Conservation (phyloP, 2,797 vertebrate species). For the Neostethus bicornis region DNA sequence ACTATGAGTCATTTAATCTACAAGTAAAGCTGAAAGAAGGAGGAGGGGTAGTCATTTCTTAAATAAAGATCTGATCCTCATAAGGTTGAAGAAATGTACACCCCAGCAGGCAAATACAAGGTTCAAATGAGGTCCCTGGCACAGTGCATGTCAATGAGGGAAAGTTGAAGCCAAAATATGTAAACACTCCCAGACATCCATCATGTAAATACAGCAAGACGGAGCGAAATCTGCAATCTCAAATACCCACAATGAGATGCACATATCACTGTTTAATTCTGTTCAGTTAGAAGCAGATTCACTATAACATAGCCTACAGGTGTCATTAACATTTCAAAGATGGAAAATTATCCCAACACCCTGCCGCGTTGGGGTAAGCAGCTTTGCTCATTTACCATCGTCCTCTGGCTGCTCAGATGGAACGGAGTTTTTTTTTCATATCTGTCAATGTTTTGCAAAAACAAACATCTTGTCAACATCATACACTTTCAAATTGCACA, state of each 20-base stretch:
- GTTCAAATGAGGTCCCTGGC: slow-evolving; percentile 48
- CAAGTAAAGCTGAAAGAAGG: slow-evolving; percentile 26
- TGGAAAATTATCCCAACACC: slow-evolving; percentile 63
- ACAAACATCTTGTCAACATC: slow-evolving; percentile 54
- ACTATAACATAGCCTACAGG: slow-evolving; percentile 59
- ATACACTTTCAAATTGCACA: slow-evolving; percentile 23
- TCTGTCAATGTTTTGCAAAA: slow-evolving; percentile 42
- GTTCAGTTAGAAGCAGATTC: slow-evolving; percentile 48
- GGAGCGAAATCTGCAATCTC: slow-evolving; percentile 10
- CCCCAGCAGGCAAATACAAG: slow-evolving; percentile 48
- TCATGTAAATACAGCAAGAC: slow-evolving; percentile 4
- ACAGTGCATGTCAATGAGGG: slow-evolving; percentile 56
- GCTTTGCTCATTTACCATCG: slow-evolving; percentile 48
- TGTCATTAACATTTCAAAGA: slow-evolving; percentile 70
- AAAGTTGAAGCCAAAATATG: slow-evolving; percentile 19
- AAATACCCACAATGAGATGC: slow-evolving; percentile 30
- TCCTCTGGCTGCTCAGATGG: slow-evolving; percentile 31
- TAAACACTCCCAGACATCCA: slow-evolving; percentile 8
- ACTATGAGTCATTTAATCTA: slow-evolving; percentile 3
- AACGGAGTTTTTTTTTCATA: slow-evolving; percentile 47
- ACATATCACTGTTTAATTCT: slow-evolving; percentile 30
- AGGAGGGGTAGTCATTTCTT: slow-evolving; percentile 21
- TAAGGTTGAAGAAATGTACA: slow-evolving; percentile 17
- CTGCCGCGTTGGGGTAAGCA: slow-evolving; percentile 26
- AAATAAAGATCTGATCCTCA: slow-evolving; percentile 28